Conservation (phyloP, 2,113 vertebrate species). For the Isichthys henryi region DNA sequence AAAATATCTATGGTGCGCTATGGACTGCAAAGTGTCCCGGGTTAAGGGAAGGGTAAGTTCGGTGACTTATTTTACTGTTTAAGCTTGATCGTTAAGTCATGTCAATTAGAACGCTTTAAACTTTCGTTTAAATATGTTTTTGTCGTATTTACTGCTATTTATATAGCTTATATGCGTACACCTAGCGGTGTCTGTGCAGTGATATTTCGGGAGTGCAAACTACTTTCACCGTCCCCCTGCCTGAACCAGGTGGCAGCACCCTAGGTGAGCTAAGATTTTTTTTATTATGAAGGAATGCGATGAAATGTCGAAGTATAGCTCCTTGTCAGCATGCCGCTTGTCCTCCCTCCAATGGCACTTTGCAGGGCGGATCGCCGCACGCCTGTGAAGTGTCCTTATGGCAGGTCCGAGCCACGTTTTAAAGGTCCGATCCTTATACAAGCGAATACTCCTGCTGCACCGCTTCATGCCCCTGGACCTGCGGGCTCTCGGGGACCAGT, state of each 20-base stretch:
- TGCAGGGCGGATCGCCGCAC: neutral
- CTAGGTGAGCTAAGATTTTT: neutral
- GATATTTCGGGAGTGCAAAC: neutral
- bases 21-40: neutral
- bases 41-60: neutral
- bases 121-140: neutral
- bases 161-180: neutral
- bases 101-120: neutral
- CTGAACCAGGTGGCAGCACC: neutral
- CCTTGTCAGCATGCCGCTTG: neutral
- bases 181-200: neutral
- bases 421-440: slow-evolving; percentile 64
- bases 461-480: slow-evolving; percentile 71
- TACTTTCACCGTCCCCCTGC: neutral
- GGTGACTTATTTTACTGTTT: neutral
- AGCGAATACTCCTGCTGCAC: slow-evolving; percentile 71
- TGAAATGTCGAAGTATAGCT: neutral
- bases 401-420: slow-evolving; percentile 47
- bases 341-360: neutral
- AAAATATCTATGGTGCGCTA: neutral
- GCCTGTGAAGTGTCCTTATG: slow-evolving; percentile 36
- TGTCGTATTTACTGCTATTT: neutral
- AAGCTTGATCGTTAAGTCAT: neutral
- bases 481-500: slow-evolving; percentile 74
- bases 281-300: neutral